Percentiles rank a stretch among this genome's conserved stretches.
Evolutionary conservation across 2,797 vertebrate species (phyloP).

Genomic region (Cetoscarus ocellatus): DNA sequence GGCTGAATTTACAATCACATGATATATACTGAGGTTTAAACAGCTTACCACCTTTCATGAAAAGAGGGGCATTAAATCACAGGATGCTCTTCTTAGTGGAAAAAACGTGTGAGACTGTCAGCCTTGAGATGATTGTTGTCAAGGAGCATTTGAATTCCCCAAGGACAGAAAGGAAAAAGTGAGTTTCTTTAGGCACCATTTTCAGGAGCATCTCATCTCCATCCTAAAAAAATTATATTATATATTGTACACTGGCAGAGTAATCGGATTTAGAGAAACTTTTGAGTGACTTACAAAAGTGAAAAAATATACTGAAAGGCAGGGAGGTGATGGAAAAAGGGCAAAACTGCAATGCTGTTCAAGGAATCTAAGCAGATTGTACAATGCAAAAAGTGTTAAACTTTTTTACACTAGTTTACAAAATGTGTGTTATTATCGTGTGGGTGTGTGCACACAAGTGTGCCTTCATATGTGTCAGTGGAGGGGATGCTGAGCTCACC

Average conservation of each 20-base stretch:
- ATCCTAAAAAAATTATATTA: slow-evolving; percentile 12
- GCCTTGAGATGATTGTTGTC: slow-evolving; percentile 46
- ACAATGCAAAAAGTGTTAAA: not conserved
- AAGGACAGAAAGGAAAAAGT: slow-evolving; percentile 22
- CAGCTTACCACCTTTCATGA: slow-evolving; percentile 43
- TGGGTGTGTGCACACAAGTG: slow-evolving; percentile 1
- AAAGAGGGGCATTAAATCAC: slow-evolving; percentile 35
- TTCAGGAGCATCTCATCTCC: slow-evolving; percentile 32
- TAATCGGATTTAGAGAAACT: slow-evolving; percentile 40
- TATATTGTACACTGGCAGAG: not conserved
- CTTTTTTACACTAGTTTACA: not conserved
- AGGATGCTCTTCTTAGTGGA: slow-evolving; percentile 33
- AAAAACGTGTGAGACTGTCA: slow-evolving; percentile 37
- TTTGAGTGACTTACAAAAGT: slow-evolving; percentile 32
- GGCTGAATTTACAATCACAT: slow-evolving; percentile 25
- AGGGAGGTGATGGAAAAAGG: not conserved
- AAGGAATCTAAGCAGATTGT: not conserved
- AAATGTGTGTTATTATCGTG: not conserved
- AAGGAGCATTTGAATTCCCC: slow-evolving; percentile 48
- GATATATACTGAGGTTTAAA: slow-evolving; percentile 34
- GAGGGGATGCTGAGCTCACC: slow-evolving; percentile 42
- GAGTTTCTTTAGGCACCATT: slow-evolving; percentile 15
- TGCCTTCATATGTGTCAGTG: slow-evolving; percentile 17
- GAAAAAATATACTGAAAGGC: slow-evolving; percentile 1
- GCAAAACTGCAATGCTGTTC: not conserved